phyloP scores from a whole-genome alignment of 2,113 vertebrate genomes.

The Lanius collurio region DNA sequence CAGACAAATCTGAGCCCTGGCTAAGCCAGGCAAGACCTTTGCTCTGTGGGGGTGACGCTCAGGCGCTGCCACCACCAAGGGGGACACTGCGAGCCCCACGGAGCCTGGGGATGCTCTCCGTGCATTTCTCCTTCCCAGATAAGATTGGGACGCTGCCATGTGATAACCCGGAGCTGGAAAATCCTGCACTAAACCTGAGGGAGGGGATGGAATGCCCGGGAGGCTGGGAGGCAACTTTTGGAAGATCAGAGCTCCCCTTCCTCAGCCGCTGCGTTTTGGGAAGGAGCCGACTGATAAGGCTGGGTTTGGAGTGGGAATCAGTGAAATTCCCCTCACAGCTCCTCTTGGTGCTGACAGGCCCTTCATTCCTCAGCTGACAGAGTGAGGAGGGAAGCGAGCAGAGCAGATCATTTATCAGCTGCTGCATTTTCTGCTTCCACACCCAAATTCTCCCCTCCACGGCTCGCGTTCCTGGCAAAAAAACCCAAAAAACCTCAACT shows the following conservation, averaged over 20 bases:
- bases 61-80: background rate
- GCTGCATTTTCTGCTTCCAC: background rate
- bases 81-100: background rate
- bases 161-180: background rate
- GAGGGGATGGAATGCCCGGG: rapidly evolving
- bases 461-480: background rate
- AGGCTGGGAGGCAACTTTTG: background rate
- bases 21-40: background rate
- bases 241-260: background rate
- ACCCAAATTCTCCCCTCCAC: background rate
- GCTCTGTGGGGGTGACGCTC: background rate
- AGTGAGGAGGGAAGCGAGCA: background rate
- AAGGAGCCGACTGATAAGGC: background rate
- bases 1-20: background rate
- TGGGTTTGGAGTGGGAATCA: background rate
- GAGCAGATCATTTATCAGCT: background rate
- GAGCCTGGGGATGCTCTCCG: background rate
- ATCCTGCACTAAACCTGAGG: background rate
- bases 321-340: background rate
- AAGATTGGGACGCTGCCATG: rapidly evolving
- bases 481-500: background rate
- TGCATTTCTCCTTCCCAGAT: background rate
- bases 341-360: background rate
- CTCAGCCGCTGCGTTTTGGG: background rate
- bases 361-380: background rate